phyloP scores from a whole-genome alignment of 37 sponge, comb jelly and placozoan species.

The Halichondria panicea region DNA sequence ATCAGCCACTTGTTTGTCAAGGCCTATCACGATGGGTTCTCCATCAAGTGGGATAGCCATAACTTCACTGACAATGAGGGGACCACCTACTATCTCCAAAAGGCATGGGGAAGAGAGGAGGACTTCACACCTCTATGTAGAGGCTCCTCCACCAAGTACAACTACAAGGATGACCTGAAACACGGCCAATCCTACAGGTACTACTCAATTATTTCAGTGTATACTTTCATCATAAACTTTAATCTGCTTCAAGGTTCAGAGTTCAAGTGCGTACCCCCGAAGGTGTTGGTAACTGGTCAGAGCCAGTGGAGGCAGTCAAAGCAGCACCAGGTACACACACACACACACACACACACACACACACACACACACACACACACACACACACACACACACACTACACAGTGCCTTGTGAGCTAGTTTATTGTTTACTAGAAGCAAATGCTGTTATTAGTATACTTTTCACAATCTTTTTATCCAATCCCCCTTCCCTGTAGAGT shows the following conservation, averaged over 20 bases:
- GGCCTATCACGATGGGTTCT: slow-evolving; percentile 50
- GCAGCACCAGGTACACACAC: slow-evolving; percentile 45
- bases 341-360: too few species aligned
- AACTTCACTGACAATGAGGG: slow-evolving; percentile 41
- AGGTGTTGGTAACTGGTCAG: slow-evolving; percentile 41
- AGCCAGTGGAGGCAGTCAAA: slow-evolving; percentile 20
- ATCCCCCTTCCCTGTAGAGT: slow-evolving; percentile 5
- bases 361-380: too few species aligned
- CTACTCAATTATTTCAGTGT: neutral
- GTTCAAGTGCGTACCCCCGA: slow-evolving; percentile 50
- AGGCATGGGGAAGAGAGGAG: neutral
- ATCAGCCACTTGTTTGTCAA: slow-evolving; percentile 11
- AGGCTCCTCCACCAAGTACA: slow-evolving; percentile 51
- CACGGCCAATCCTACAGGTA: neutral
- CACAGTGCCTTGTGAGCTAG: neutral
- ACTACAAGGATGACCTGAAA: slow-evolving; percentile 27
- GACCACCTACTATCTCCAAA: slow-evolving; percentile 43
- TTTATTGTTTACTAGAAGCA: neutral
- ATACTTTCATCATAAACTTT: neutral
- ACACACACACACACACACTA: too few species aligned
- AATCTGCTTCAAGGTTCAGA: slow-evolving; percentile 14
- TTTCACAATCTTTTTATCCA: neutral
- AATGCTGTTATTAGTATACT: neutral
- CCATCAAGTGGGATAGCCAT: slow-evolving; percentile 42
- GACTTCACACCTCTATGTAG: slow-evolving; percentile 11